Percentiles rank a stretch among this genome's conserved stretches.
Conservation (phyloP, 2,113 vertebrate genomes). For the Tympanuchus pallidicinctus region DNA sequence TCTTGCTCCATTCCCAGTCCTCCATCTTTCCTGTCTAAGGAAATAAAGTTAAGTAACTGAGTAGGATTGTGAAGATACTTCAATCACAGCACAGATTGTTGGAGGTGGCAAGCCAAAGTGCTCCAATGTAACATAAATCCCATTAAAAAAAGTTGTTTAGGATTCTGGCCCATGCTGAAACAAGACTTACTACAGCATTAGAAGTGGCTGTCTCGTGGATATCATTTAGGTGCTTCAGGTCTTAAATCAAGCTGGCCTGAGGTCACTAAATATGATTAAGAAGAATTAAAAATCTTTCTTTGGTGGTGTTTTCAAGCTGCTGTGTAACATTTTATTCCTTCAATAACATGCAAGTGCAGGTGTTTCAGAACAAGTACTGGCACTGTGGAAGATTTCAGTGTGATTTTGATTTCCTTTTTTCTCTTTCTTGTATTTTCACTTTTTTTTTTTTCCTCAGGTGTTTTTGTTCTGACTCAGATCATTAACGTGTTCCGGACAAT, state of each 20-base stretch:
- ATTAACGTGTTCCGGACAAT: conserved; percentile 97
- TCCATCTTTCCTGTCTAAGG: neutral
- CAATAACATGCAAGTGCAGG: neutral
- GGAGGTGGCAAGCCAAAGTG: neutral
- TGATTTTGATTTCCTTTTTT: neutral
- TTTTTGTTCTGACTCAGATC: conserved; percentile 93
- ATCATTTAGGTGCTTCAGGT: neutral
- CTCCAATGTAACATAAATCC: neutral
- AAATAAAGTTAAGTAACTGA: neutral
- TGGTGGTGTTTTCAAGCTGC: neutral
- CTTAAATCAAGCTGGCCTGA: neutral
- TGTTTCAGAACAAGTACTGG: neutral
- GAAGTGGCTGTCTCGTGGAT: neutral
- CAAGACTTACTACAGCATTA: neutral
- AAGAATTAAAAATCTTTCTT: neutral
- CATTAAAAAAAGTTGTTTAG: neutral
- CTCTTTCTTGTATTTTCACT: neutral
- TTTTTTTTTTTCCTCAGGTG: conserved; percentile 78
- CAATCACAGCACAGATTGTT: neutral
- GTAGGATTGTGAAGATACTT: neutral
- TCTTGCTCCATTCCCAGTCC: neutral
- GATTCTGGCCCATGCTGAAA: neutral
- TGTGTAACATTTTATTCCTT: neutral
- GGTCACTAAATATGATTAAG: neutral
- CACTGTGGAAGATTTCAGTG: neutral